Evolutionary conservation across 2,888 invertebrate genomes (phyloP).

Genomic region (Octodonta nipae): DNA sequence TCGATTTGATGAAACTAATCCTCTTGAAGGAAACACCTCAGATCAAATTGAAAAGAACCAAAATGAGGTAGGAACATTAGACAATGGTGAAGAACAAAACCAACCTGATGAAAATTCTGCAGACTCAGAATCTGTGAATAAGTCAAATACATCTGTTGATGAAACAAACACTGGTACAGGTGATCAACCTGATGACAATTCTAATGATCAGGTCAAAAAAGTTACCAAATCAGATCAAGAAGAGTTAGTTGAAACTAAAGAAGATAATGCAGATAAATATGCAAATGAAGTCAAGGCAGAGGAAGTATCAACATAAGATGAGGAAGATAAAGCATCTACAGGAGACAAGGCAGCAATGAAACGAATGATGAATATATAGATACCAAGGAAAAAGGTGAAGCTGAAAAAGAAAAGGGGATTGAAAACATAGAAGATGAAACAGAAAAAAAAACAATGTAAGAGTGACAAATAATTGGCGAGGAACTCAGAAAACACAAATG

Average conservation of each 20-base stretch:
- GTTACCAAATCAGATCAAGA: neutral
- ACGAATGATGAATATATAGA: neutral
- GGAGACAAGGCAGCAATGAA: neutral
- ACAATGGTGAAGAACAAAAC: slow-evolving; percentile 4
- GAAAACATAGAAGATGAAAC: slow-evolving; percentile 2
- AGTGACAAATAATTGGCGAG: too few relatives aligned
- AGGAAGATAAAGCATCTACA: neutral
- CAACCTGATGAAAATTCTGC: too few relatives aligned
- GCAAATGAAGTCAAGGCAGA: neutral
- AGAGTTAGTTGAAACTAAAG: neutral
- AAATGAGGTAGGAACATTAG: neutral
- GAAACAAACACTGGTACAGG: neutral
- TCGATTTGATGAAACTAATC: slow-evolving; percentile 3
- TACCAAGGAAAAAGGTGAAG: neutral
- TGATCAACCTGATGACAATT: neutral
- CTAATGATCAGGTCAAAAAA: slow-evolving; percentile 3
- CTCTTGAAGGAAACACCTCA: too few relatives aligned
- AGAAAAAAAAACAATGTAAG: neutral
- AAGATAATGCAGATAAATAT: slow-evolving; percentile 1
- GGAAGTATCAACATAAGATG: neutral
- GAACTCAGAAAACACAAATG: too few relatives aligned
- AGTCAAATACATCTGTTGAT: too few relatives aligned
- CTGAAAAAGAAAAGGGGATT: neutral
- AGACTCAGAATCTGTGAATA: too few relatives aligned
- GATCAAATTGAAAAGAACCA: slow-evolving; percentile 2